Percentiles rank a stretch among this genome's conserved stretches.
These are phyloP conservation scores for Chrysina gloriosa DNA, from an alignment of 2,888 invertebrate species.

Conservation along the genomic window DNA sequence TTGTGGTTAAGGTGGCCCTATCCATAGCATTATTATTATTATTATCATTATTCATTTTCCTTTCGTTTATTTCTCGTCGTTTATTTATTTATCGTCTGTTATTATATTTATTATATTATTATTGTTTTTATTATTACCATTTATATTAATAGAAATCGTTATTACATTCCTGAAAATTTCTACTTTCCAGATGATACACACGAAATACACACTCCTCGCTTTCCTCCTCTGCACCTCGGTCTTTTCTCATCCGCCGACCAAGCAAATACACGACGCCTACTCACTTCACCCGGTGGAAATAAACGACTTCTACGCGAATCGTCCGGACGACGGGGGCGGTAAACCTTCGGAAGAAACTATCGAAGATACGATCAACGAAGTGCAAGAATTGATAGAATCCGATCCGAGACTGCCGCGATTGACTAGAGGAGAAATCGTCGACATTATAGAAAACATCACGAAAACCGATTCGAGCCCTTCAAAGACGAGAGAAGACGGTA, in stretches of 20 bases:
- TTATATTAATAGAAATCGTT: no score
- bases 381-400: conserved; percentile 72
- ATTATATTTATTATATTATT: no score
- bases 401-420: conserved; percentile 74
- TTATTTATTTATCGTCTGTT: no score
- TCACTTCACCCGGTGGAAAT: conserved; percentile 40
- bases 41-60: no score
- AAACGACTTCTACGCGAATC: conserved; percentile 33
- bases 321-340: not conserved
- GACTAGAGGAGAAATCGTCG: conserved; percentile 74
- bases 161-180: not conserved
- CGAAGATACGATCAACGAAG: conserved; percentile 75
- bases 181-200: conserved; percentile 33
- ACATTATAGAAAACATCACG: conserved; percentile 75
- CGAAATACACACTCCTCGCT: not conserved
- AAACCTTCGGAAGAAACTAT: conserved; percentile 52
- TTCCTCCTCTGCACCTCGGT: not conserved
- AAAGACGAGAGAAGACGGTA: conserved; percentile 62
- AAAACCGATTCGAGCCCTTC: conserved; percentile 63
- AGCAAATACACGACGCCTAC: not conserved
- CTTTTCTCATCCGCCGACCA: not conserved
- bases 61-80: no score
- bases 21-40: no score
- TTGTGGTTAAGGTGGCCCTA: no score
- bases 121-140: no score